These are phyloP conservation scores for Eptesicus fuscus DNA, from an alignment of 2,113 vertebrate genomes.

Conservation along the genomic window DNA sequence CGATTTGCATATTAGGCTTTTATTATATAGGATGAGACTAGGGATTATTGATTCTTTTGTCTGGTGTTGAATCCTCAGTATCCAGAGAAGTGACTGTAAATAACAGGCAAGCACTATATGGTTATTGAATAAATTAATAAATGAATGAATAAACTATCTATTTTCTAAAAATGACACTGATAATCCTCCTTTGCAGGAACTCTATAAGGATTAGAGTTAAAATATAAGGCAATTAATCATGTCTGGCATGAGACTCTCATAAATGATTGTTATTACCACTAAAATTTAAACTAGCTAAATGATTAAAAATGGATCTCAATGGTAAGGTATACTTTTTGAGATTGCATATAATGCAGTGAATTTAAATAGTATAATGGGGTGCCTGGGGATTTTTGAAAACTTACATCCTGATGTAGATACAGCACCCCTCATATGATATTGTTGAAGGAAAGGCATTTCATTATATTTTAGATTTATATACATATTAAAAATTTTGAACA, in stretches of 20 bases:
- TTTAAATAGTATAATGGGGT: background rate
- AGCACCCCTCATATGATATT: background rate
- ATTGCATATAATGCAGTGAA: background rate
- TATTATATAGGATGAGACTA: background rate
- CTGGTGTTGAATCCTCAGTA: background rate
- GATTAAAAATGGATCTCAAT: background rate
- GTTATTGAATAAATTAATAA: background rate
- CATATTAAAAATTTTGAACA: background rate
- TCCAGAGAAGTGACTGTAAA: background rate
- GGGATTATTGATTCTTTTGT: background rate
- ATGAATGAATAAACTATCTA: background rate
- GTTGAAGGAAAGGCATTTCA: background rate
- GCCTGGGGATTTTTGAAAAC: background rate
- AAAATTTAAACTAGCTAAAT: background rate
- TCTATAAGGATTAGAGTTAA: background rate
- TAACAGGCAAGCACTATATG: background rate
- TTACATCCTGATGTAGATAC: background rate
- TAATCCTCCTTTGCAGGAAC: background rate
- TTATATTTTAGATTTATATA: background rate
- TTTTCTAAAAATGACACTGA: background rate
- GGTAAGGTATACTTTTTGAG: background rate
- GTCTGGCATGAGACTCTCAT: background rate
- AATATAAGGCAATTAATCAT: background rate
- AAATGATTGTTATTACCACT: background rate
- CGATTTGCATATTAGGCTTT: too few species aligned